Evolutionary conservation across 2,113 vertebrate species (phyloP).

Genomic region (Mirounga angustirostris): DNA sequence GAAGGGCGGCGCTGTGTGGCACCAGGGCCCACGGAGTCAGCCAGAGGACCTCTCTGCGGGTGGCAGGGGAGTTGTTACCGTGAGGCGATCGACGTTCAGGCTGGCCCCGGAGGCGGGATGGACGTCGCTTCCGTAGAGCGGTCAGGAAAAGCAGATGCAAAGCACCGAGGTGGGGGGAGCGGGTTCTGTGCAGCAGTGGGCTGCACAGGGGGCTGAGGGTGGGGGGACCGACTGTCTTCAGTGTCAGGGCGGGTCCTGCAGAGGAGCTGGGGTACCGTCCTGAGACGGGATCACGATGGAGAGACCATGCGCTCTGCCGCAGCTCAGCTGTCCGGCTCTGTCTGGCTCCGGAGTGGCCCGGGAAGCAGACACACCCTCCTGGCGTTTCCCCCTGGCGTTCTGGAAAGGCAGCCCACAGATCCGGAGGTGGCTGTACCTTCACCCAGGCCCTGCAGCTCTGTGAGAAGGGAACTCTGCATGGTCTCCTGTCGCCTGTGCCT

Average conservation of each 20-base stretch:
- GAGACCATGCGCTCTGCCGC: fast-evolving
- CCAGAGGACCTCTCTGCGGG: background rate
- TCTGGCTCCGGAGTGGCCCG: fast-evolving
- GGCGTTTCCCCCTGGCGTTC: background rate
- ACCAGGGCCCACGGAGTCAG: background rate
- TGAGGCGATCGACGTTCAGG: background rate
- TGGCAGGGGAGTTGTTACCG: fast-evolving
- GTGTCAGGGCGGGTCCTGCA: fast-evolving
- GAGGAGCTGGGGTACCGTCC: background rate
- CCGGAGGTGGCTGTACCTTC: background rate
- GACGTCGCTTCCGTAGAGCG: background rate
- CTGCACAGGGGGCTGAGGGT: background rate
- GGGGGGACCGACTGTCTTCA: background rate
- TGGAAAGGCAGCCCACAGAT: background rate
- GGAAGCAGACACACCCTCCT: background rate
- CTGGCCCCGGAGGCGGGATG: background rate
- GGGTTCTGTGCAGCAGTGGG: background rate
- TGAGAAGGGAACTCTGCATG: too few species aligned
- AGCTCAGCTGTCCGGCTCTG: background rate
- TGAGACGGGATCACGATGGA: background rate
- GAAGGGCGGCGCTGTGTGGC: background rate
- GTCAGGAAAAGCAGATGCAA: too few species aligned
- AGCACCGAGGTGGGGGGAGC: background rate
- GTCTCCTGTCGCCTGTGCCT: background rate
- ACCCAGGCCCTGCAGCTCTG: background rate